phyloP scores from a whole-genome alignment of 2,888 invertebrate species.

The Acronicta aceris region DNA sequence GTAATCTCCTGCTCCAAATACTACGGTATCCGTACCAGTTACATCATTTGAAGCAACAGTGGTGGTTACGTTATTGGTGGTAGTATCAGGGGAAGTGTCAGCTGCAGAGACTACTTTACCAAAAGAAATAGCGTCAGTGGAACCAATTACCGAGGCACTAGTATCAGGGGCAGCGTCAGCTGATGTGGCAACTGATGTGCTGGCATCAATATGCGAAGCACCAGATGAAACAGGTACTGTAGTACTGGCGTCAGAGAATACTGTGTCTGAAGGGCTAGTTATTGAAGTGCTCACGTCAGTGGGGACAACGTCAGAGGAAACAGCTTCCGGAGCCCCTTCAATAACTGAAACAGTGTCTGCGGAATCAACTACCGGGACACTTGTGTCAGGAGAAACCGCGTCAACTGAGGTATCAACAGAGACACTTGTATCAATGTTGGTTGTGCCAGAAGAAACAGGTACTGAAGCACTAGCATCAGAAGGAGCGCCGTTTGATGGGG shows the following conservation, averaged over 20 bases:
- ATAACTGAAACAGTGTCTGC: neutral
- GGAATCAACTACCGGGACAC: neutral
- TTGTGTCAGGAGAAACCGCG: neutral
- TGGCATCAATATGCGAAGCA: neutral
- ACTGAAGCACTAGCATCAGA: neutral
- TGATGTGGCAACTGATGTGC: slow-evolving; percentile 8
- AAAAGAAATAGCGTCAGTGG: neutral
- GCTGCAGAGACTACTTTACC: neutral
- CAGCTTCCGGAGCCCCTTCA: neutral
- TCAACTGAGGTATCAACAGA: slow-evolving; percentile 8
- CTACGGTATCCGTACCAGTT: neutral
- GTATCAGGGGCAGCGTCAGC: neutral
- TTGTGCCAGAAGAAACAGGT: neutral
- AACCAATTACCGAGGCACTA: neutral
- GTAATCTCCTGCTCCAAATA: neutral
- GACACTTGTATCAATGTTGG: neutral
- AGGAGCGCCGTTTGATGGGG: neutral
- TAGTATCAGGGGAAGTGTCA: neutral
- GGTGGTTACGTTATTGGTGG: neutral
- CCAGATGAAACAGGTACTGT: neutral
- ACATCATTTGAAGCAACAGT: neutral
- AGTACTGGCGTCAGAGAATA: neutral
- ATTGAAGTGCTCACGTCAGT: neutral
- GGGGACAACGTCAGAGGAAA: neutral
- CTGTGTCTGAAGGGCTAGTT: neutral